Evolutionary conservation across 53 echinoderm and acorn worm species (phyloP).

Genomic region (Holothuria scabra): DNA sequence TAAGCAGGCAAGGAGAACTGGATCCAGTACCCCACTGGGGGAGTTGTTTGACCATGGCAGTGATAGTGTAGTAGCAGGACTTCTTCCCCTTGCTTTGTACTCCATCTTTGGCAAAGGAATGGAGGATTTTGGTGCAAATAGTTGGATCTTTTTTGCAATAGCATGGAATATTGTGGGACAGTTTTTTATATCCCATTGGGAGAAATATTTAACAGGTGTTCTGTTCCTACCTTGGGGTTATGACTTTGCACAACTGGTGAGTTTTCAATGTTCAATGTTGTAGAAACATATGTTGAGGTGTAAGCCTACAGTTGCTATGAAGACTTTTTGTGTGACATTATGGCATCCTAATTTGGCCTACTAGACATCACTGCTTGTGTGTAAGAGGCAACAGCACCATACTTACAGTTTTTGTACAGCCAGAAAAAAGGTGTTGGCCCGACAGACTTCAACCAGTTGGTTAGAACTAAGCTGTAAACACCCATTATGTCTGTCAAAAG

Average conservation of each 20-base stretch:
- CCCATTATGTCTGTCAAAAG: too few species aligned
- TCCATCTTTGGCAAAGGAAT: conserved; percentile 75
- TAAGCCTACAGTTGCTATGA: too few species aligned
- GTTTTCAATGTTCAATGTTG: not conserved
- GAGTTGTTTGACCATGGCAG: conserved; percentile 97
- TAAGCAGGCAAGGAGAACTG: conserved; percentile 95
- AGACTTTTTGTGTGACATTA: too few species aligned
- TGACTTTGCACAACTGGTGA: conserved; percentile 92
- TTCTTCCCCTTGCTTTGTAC: conserved; percentile 79
- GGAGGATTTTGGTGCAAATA: conserved; percentile 74
- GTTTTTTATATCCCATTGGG: conserved; percentile 93
- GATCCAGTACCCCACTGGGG: conserved; percentile 91
- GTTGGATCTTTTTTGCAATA: conserved; percentile 70
- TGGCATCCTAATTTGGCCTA: too few species aligned
- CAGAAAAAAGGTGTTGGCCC: too few species aligned
- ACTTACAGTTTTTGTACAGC: too few species aligned
- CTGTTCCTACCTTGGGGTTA: conserved; percentile 98
- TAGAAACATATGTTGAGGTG: too few species aligned
- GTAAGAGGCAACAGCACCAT: too few species aligned
- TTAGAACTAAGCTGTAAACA: too few species aligned
- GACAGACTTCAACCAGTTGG: too few species aligned
- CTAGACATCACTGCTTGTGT: too few species aligned
- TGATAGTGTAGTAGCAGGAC: conserved; percentile 78
- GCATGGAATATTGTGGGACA: conserved; percentile 69
- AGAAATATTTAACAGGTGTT: conserved; percentile 89